Evolutionary conservation across 2,888 invertebrate genomes (phyloP).

Genomic region (Leucoptera coffeella): DNA sequence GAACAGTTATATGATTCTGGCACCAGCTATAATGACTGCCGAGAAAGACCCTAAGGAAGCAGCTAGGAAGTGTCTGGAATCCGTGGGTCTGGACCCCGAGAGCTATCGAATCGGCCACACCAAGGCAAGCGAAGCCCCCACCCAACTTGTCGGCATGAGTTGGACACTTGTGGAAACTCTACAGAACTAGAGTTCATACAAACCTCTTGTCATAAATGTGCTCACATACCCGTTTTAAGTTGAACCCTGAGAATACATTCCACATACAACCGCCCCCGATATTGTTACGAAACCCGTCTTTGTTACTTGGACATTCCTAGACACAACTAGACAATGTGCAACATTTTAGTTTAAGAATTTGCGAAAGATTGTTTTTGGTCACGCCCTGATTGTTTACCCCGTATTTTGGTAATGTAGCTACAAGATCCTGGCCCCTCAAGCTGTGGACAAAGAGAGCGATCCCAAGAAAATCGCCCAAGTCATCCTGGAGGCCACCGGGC

Average conservation of each 20-base stretch:
- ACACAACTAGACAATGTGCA: no score
- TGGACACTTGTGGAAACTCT: constrained; percentile 17
- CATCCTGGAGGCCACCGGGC: constrained; percentile 75
- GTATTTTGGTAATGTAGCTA: constrained; percentile 69
- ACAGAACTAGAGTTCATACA: constrained; percentile 31
- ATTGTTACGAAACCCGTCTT: no score
- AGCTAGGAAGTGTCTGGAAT: constrained; percentile 82
- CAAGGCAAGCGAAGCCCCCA: constrained; percentile 72
- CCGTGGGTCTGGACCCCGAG: constrained; percentile 83
- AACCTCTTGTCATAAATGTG: no score
- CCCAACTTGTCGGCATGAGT: constrained; percentile 20
- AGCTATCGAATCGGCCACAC: constrained; percentile 97
- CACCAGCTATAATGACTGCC: constrained; percentile 84
- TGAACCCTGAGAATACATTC: no score
- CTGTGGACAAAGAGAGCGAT: constrained; percentile 67
- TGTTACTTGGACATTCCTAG: no score
- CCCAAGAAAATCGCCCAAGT: constrained; percentile 77
- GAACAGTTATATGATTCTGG: constrained; percentile 96
- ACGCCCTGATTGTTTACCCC: constrained; percentile 41
- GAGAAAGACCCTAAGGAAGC: constrained; percentile 80
- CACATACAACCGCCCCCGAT: no score
- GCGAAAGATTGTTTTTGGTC: no score
- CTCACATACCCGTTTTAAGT: no score
- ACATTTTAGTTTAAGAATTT: no score
- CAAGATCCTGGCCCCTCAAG: constrained; percentile 96